Evolutionary conservation across 2,113 vertebrate species (phyloP), one percentile per base, ranked within the genome.

Genomic region (Siniperca knerii): DNA sequence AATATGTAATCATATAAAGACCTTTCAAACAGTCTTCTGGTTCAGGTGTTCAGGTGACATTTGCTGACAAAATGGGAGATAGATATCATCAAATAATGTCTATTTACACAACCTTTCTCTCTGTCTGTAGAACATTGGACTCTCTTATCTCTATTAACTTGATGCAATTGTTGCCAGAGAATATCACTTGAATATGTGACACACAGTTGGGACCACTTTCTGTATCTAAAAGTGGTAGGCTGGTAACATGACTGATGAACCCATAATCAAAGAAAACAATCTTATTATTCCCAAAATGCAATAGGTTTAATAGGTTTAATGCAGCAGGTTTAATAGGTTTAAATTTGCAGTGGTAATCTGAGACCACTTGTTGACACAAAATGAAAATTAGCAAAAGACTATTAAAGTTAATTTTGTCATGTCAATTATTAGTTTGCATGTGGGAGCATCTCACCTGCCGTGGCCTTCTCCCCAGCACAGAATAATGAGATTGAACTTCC

Each of bases 401-500:
- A 37, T 37, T 37, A 29, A 29, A 29, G 29, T 21, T 8, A 23
- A 8, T 57, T 48, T 40, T 35, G 35, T 13, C 5, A 23, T 25
- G 23, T 44, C 8, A 18, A 35, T 29, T 25, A 2, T 13, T 44
- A 0, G 25, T 57, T 35, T 65, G n/a, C 20, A 46, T 23, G 48
- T 44, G 8, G 21, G 18, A 73, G 62, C n/a, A 15, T 89, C 4
- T 95, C 94, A 99, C 98, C 98, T 99, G 95, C 98, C 98, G 10
- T 99, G 98, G n/a, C 98, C 98, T 97, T 99, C 98, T 90, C 98
- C 98, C 98, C 98, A 99, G 86, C 98, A 99, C n/a, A 99, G 95
- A 88, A 99, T 96, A 94, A 99, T 99, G 77, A 99, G 95, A 79
- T 99, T 99, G 92, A 99, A 99, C 88, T 99, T 99, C 25, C 96